These are phyloP conservation scores for Diuraphis noxia DNA, from an alignment of 1,140 invertebrate genomes.

Conservation along the genomic window DNA sequence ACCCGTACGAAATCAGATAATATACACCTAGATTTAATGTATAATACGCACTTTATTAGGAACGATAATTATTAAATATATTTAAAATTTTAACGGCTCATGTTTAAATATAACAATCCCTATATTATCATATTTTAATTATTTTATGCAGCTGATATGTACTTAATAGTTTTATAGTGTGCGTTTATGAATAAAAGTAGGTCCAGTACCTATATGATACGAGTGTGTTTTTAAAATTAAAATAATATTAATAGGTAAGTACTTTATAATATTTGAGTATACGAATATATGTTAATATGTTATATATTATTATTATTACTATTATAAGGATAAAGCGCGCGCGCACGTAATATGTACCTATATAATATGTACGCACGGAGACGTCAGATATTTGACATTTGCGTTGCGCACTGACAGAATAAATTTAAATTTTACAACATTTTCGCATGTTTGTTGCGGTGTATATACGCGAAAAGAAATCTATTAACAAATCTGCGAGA, in stretches of 20 bases:
- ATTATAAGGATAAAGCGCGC: neutral
- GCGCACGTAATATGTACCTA: neutral
- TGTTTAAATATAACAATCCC: too few relatives aligned
- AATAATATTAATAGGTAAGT: neutral
- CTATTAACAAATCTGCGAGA: neutral
- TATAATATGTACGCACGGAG: neutral
- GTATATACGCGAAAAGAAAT: neutral
- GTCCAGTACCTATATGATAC: neutral
- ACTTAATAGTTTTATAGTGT: too few relatives aligned
- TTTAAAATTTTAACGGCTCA: too few relatives aligned
- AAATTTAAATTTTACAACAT: conserved; percentile 10
- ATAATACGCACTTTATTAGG: too few relatives aligned
- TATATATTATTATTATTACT: neutral
- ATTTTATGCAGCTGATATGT: too few relatives aligned
- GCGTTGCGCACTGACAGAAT: neutral
- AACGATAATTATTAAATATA: too few relatives aligned
- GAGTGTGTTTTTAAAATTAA: neutral
- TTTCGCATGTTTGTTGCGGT: neutral
- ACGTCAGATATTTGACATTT: neutral
- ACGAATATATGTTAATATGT: neutral
- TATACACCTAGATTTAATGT: too few relatives aligned
- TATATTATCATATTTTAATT: too few relatives aligned
- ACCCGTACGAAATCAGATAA: too few relatives aligned
- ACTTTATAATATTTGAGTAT: neutral
- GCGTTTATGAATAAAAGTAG: neutral